Evolutionary conservation across 2,888 invertebrate genomes (phyloP), one percentile per base, ranked within the genome.

Genomic region (Opisthograptis luteolata): DNA sequence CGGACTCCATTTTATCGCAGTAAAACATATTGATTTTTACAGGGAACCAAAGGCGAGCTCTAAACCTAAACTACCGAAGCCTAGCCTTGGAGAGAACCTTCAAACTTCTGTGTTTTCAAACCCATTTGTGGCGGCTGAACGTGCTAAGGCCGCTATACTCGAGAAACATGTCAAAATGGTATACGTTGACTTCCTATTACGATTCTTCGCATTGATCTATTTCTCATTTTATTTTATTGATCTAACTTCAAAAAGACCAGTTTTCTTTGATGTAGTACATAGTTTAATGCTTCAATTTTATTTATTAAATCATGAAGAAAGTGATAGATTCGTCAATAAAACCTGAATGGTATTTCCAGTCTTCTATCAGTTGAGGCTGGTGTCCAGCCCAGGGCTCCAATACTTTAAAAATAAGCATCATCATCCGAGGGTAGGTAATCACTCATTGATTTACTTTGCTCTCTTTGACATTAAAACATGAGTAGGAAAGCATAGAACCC

Each of bases 91-190:
- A 53, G 92, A 91, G 57, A 83, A 75, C 52, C 73, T 92, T 50
- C 92, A 93, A 70, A 93, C 93, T 50, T 96, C 96, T 7, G 97
- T 98, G 2, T 97, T 97, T 76, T 94, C 93, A 22, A 98, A 97
- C 90, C 97, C 96, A 5, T 98, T 95, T 76, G 93, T 93, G 14
- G 95, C 95, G 78, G 97, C 95, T 0, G 97, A 97, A 79, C 93
- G 94, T 72, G 96, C 96, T 1, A 96, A 97, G 78, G 94, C 95
- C 49, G 96, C 96, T 8, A 94, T 97, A 47, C 86, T 98, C 31
- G 97, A 98, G 71, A 96, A 96, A 70, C 98, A 98, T 79, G 97
- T 98, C 0, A 97, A 97, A 92, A 96, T 98, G 96, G 97, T 95
- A 68, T 92, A 91, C 83, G 91, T 91, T 89, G 88, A 90, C 83